phyloP scores from a whole-genome alignment of 2,797 vertebrate species.

The Parambassis ranga region DNA sequence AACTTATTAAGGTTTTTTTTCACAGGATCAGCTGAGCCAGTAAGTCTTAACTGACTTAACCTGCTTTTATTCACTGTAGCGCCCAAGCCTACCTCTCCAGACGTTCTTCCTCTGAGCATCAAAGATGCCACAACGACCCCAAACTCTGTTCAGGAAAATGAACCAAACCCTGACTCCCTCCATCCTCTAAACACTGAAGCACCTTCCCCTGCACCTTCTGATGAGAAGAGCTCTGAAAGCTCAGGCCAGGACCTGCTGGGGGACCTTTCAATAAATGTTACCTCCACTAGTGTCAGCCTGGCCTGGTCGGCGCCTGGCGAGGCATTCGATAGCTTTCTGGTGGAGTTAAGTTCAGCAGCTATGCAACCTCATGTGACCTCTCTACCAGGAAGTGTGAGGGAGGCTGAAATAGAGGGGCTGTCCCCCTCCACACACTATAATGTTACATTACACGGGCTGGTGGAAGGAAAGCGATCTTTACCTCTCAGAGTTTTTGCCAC shows the following conservation, averaged over 20 bases:
- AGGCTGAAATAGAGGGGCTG: conserved; percentile 72
- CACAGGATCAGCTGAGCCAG: conserved; percentile 45
- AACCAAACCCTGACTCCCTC: conserved; percentile 28
- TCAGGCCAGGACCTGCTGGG: conserved; percentile 18
- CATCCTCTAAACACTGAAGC: conserved; percentile 32
- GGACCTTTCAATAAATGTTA: conserved; percentile 51
- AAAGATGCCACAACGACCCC: conserved; percentile 50
- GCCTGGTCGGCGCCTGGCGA: conserved; percentile 68
- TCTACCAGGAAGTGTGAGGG: conserved; percentile 64
- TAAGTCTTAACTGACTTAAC: conserved; percentile 61
- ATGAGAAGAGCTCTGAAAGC: conserved; percentile 33
- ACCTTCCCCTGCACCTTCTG: conserved; percentile 13
- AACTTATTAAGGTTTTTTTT: conserved; percentile 27
- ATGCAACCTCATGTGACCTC: conserved; percentile 41
- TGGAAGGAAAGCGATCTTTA: conserved; percentile 67
- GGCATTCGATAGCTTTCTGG: conserved; percentile 73
- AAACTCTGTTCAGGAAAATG: conserved; percentile 37
- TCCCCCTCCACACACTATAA: conserved; percentile 70
- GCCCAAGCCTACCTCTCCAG: conserved; percentile 66
- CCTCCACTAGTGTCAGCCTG: conserved; percentile 59
- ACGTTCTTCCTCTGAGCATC: conserved; percentile 61
- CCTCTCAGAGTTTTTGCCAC: conserved; percentile 68
- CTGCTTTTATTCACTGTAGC: conserved; percentile 75
- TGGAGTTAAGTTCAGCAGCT: conserved; percentile 65
- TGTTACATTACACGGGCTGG: conserved; percentile 71